Evolutionary conservation across 2,888 invertebrate genomes (phyloP), one percentile per base, ranked within the genome.

Genomic region (Hedya salicella): DNA sequence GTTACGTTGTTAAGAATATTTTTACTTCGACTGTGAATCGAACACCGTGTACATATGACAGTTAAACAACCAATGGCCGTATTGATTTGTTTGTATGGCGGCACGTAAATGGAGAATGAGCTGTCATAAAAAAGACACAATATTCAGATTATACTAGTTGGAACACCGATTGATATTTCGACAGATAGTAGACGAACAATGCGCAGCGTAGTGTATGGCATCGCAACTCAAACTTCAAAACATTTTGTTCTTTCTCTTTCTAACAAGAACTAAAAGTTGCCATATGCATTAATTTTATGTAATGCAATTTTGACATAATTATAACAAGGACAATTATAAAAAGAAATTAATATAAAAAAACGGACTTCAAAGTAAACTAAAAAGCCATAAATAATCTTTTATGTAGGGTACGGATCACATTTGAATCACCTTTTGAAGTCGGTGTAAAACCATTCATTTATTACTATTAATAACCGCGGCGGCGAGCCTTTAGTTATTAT

Each of bases 1-100:
- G 84, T 84, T 82, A 81, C 70, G 70, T 71, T 69, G 68, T 66
- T 48, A 50, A 40, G 42, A 61, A 61, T 49, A 42, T 32, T 48
- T 60, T 19, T 54, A 61, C 61, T 48, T 30, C 30, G 19, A 42
- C 36, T 52, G 42, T 48, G 60, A 66, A 61, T 66, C 42, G 21
- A 61, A 48, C 60, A 54, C 61, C 16, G 54, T 54, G 54, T 11
- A 19, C 6, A 25, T 9, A 32, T 66, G 66, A 66, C 66, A 66
- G 66, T 21, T 66, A 14, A 48, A 48, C 32, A 13, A 46, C 66
- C 66, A 66, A 66, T 66, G 49, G 25, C 11, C 30, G 16, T 54
- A 4, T 17, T 36, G 66, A 46, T 16, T 13, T 1, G 11, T 19
- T 30, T 5, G n/a, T 32, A 49, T 13, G 14, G n/a, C 19, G 21